phyloP scores from a whole-genome alignment of 2,888 invertebrate genomes.

The Agrotis exclamationis region DNA sequence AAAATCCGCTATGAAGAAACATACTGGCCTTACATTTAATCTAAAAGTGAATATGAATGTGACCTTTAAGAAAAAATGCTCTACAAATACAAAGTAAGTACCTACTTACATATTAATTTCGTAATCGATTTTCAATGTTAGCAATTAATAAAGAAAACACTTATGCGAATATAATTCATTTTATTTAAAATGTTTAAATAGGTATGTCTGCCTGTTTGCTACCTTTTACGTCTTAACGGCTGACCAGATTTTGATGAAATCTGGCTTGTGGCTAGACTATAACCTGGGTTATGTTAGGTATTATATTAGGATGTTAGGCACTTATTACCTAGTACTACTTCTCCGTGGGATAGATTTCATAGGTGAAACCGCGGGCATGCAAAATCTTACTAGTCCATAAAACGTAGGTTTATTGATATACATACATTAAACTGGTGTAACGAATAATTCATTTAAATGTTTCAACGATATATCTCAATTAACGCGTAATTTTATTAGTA shows the following conservation, averaged over 20 bases:
- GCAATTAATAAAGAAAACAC: slow-evolving; percentile 28
- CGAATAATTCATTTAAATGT: slow-evolving; percentile 14
- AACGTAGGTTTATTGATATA: not conserved
- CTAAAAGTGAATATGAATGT: slow-evolving; percentile 65
- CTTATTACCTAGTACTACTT: not conserved
- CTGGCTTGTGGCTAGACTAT: not conserved
- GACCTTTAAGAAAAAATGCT: slow-evolving; percentile 62
- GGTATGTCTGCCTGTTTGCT: not conserved
- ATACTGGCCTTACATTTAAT: slow-evolving; percentile 67
- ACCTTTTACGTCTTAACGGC: not conserved
- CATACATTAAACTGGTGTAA: not conserved
- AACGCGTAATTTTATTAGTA: slow-evolving; percentile 10
- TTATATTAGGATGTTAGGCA: not conserved
- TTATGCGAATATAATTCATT: slow-evolving; percentile 8
- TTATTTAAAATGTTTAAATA: not conserved
- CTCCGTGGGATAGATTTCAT: not conserved
- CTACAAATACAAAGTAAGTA: slow-evolving; percentile 52
- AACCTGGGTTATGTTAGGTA: not conserved
- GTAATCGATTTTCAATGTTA: slow-evolving; percentile 46
- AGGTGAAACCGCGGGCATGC: not conserved
- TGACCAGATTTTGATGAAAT: not conserved
- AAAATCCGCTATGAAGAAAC: slow-evolving; percentile 72
- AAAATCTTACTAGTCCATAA: not conserved
- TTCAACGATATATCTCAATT: slow-evolving; percentile 27
- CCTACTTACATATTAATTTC: slow-evolving; percentile 30